Evolutionary conservation across 2,888 invertebrate genomes (phyloP), one percentile per base, ranked within the genome.

Genomic region (Tyria jacobaeae): DNA sequence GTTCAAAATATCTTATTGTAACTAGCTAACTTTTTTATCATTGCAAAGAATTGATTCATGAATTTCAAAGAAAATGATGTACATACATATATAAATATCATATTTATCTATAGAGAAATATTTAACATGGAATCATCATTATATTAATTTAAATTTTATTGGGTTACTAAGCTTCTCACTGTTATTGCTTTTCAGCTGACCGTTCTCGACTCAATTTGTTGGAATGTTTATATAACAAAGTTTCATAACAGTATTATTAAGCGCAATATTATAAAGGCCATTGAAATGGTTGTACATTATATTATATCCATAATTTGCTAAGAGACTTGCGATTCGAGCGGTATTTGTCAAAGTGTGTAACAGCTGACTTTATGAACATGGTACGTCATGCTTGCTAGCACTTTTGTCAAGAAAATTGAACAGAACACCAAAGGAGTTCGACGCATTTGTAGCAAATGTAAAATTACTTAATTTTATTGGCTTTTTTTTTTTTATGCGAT

Each of bases 351-450:
- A 58, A 52, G 39, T 60, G 61, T 68, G 66, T 71, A 59, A 70
- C 67, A 64, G 49, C 58, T 66, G 35, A 71, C 67, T 59, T 64
- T 59, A 49, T 60, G 59, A 71, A 73, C 67, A 14, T 53, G 63
- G 63, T 48, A 34, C 35, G 54, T 44, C 61, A 66, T 53, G 60
- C 63, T 75, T 66, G 65, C 48, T 53, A 67, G 66, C 62, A 67
- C 55, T 73, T 56, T 64, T 63, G 58, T 73, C 60, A 62, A 62
- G 59, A 54, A 71, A 71, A 75, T 76, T 69, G 67, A 73, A 73
- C 50, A 51, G 31, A 64, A 69, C 69, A 66, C 52, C 39, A 64
- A 62, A 66, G 54, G 62, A 53, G 64, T 58, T 64, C 60, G 50
- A 62, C 63, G 48, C 25, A 27, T 44, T 67, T 62, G 62, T 61